Evolutionary conservation across 2,888 invertebrate genomes (phyloP).

Genomic region (Brachylomia viminalis): DNA sequence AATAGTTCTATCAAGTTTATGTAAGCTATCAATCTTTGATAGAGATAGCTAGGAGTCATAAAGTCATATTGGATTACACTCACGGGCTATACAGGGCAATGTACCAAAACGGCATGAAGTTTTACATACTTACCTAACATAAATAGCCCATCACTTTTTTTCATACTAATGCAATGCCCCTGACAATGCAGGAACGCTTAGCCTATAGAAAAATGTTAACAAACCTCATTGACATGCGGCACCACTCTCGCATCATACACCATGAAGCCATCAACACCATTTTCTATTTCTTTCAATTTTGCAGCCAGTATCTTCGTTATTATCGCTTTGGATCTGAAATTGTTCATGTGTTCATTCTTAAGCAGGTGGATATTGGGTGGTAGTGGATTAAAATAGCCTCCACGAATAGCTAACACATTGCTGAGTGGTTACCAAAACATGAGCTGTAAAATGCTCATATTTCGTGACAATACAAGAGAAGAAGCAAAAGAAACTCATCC

Average conservation of each 20-base stretch:
- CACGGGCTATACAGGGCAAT: background rate
- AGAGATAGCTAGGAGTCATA: background rate
- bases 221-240: conserved; percentile 89
- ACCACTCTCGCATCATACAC: conserved; percentile 92
- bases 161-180: background rate
- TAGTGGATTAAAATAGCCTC: background rate
- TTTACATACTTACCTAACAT: no score
- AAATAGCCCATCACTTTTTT: background rate
- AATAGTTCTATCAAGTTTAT: background rate
- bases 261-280: conserved; percentile 93
- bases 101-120: background rate
- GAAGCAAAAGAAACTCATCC: background rate
- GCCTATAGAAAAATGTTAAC: conserved; percentile 9
- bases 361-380: background rate
- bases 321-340: conserved; percentile 81
- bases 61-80: background rate
- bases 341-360: background rate
- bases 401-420: no score
- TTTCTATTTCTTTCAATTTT: conserved; percentile 90
- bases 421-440: background rate
- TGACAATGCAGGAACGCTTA: background rate
- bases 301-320: conserved; percentile 86
- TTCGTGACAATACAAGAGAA: background rate
- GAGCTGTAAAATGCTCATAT: background rate
- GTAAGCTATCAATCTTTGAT: background rate